phyloP scores from a whole-genome alignment of 64 coral and sea anemone species.

The Montipora cactus region DNA sequence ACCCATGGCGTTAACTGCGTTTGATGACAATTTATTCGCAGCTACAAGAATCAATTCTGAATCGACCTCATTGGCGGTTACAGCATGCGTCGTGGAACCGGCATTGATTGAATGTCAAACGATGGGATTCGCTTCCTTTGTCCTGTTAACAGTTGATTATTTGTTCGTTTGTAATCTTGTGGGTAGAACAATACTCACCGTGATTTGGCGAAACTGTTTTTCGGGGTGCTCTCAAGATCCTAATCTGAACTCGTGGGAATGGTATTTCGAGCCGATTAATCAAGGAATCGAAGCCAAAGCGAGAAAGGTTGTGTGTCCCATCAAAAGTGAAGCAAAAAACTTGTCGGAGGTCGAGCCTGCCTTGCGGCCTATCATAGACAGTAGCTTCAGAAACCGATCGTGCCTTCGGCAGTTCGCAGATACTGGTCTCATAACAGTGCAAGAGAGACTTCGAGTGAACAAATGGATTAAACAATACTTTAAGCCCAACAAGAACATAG shows the following conservation, averaged over 20 bases:
- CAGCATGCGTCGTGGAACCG: constrained; percentile 67
- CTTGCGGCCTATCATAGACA: not conserved
- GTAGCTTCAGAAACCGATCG: not conserved
- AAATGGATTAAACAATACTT: constrained; percentile 42
- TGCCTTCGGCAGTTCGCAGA: not conserved
- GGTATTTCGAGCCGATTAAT: constrained; percentile 85
- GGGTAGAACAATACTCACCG: constrained; percentile 41
- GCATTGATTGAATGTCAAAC: constrained; percentile 45
- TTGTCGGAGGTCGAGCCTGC: not conserved
- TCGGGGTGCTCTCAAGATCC: constrained; percentile 59
- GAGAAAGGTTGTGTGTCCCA: constrained; percentile 50
- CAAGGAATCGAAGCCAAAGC: constrained; percentile 58
- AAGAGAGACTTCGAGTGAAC: constrained; percentile 58
- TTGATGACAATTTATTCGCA: constrained; percentile 44
- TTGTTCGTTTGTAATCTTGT: constrained; percentile 36
- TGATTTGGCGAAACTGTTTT: constrained; percentile 69
- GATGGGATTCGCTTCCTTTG: constrained; percentile 44
- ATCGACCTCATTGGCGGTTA: not conserved
- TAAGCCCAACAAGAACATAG: constrained; percentile 8
- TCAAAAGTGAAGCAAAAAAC: not conserved
- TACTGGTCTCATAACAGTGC: constrained; percentile 23
- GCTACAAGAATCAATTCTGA: constrained; percentile 38
- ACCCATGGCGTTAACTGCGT: no score
- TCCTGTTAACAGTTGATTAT: constrained; percentile 71
- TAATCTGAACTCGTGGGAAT: constrained; percentile 74